A percentile compares a stretch with the other conserved stretches of the same genome.
These are phyloP conservation scores for Myanophis thanlyinensis DNA, from an alignment of 2,113 vertebrate species.

Conservation along the genomic window DNA sequence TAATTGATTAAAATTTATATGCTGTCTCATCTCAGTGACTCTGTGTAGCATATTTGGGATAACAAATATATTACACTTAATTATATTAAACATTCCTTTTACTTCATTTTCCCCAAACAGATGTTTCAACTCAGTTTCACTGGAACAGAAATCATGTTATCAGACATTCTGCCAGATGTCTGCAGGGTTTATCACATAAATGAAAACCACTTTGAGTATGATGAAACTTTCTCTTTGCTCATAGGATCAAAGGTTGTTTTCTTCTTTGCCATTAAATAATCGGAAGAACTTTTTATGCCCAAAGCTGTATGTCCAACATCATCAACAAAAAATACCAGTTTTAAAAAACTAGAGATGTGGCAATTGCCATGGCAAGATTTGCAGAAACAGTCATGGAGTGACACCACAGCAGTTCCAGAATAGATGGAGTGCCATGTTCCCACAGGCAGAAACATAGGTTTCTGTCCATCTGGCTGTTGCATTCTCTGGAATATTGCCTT, in stretches of 20 bases:
- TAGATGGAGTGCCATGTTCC: not conserved
- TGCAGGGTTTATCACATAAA: slow-evolving; percentile 32
- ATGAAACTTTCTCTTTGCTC: not conserved
- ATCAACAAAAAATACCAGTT: not conserved
- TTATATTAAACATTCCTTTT: not conserved
- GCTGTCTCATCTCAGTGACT: not conserved
- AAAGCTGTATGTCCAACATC: not conserved
- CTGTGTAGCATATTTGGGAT: not conserved
- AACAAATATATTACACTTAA: not conserved
- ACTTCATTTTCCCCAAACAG: not conserved
- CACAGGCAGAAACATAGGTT: not conserved
- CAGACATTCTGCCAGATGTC: slow-evolving; percentile 60
- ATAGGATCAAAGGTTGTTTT: not conserved
- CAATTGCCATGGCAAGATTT: not conserved
- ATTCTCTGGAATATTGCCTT: slow-evolving; percentile 1
- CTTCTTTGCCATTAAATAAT: not conserved
- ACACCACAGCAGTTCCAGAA: not conserved
- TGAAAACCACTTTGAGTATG: slow-evolving; percentile 29
- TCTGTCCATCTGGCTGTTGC: not conserved
- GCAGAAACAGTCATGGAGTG: not conserved
- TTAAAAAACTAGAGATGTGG: not conserved
- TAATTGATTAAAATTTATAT: not conserved
- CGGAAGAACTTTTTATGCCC: not conserved
- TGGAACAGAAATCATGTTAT: slow-evolving; percentile 41
- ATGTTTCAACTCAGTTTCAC: slow-evolving; percentile 50